Conservation (phyloP, 2,113 vertebrate species). For the Acanthochromis polyacanthus region DNA sequence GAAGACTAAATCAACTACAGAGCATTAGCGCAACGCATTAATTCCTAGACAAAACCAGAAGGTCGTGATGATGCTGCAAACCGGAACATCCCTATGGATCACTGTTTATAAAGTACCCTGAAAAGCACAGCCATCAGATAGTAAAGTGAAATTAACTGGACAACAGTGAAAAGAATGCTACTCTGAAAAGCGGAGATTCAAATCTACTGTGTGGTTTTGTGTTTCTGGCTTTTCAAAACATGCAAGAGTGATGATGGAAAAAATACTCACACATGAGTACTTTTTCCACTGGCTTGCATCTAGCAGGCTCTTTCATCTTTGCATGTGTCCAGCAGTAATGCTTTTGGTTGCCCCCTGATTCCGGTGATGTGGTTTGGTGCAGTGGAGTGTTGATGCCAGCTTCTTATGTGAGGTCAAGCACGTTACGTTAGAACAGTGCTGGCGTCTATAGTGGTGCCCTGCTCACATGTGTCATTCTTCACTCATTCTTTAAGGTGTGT, state of each 20-base stretch:
- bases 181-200: conserved; percentile 28
- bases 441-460: conserved; percentile 25
- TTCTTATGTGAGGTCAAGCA: conserved; percentile 40
- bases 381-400: conserved; percentile 40
- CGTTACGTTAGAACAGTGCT: conserved; percentile 23
- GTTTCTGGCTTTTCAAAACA: conserved; percentile 51
- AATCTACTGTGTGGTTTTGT: conserved; percentile 46
- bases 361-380: conserved; percentile 38
- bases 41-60: conserved; percentile 59
- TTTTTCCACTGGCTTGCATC: conserved; percentile 51
- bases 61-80: conserved; percentile 43
- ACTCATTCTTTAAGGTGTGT: conserved; percentile 33
- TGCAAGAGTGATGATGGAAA: conserved; percentile 46
- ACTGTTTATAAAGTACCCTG: conserved; percentile 5
- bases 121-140: conserved; percentile 22
- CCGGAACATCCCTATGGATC: conserved; percentile 6
- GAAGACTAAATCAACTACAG: conserved; percentile 57
- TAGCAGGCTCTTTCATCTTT: conserved; percentile 46
- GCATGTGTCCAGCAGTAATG: conserved; percentile 41
- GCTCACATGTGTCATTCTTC: conserved; percentile 20
- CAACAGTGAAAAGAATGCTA: conserved; percentile 15
- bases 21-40: conserved; percentile 32
- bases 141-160: conserved; percentile 24
- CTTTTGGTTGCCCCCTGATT: conserved; percentile 31
- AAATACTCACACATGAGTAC: conserved; percentile 40